These are phyloP conservation scores for Conistra vaccinii DNA, from an alignment of 2,888 invertebrate genomes.

Conservation along the genomic window DNA sequence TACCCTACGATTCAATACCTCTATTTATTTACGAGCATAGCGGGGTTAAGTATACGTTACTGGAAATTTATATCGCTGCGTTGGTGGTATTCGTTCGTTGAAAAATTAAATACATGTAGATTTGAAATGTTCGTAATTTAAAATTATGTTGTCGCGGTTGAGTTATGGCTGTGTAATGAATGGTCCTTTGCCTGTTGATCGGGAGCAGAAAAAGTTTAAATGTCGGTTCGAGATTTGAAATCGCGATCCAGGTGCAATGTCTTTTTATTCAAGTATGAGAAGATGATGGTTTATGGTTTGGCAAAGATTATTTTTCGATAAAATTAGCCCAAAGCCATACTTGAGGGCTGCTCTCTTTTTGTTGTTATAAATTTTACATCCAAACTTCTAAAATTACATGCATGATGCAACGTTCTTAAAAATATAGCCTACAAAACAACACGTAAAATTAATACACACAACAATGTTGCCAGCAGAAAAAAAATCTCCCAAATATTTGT, in stretches of 20 bases:
- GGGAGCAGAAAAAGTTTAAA: slow-evolving; percentile 47
- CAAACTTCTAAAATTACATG: background rate
- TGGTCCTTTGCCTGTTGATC: slow-evolving; percentile 59
- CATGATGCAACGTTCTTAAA: background rate
- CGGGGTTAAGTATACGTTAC: slow-evolving; percentile 80
- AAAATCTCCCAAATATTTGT: slow-evolving; percentile 68
- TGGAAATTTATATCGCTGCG: slow-evolving; percentile 75
- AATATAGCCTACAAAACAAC: background rate
- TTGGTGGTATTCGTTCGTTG: slow-evolving; percentile 66
- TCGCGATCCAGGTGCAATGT: slow-evolving; percentile 46
- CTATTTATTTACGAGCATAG: slow-evolving; percentile 82
- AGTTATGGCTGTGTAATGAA: slow-evolving; percentile 61
- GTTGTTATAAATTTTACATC: background rate
- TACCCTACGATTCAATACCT: slow-evolving; percentile 74
- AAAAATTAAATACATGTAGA: slow-evolving; percentile 60
- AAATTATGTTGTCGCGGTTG: slow-evolving; percentile 63
- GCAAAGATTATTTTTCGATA: slow-evolving; percentile 4
- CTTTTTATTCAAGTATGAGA: slow-evolving; percentile 2
- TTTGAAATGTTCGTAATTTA: slow-evolving; percentile 57
- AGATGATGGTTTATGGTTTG: slow-evolving; percentile 13
- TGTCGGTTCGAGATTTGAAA: slow-evolving; percentile 40
- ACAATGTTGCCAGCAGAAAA: slow-evolving; percentile 53
- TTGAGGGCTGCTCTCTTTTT: background rate
- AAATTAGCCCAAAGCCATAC: background rate
- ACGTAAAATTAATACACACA: slow-evolving; percentile 21